phyloP scores from a whole-genome alignment of 1,140 invertebrate genomes.

The Orussus abietinus region DNA sequence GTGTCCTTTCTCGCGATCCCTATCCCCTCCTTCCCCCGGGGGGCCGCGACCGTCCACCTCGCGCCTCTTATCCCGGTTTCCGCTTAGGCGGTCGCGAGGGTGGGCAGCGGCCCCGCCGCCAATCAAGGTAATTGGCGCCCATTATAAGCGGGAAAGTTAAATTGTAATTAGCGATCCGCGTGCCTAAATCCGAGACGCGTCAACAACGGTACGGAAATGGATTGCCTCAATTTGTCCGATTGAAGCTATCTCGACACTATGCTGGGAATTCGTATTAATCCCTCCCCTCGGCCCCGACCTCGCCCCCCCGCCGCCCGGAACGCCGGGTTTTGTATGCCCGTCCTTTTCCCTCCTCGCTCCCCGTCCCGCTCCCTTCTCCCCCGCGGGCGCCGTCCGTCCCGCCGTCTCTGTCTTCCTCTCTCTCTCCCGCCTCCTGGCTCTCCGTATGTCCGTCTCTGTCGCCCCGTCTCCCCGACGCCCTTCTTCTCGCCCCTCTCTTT shows the following conservation, averaged over 20 bases:
- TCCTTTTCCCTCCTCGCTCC: too few species aligned
- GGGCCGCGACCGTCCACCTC: too few species aligned
- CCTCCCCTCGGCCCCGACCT: conserved; percentile 14
- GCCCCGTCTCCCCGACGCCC: conserved; percentile 7
- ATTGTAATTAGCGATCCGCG: conserved; percentile 29
- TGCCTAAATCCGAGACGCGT: conserved; percentile 18
- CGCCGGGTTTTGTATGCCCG: too few species aligned
- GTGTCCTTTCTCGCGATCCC: too few species aligned
- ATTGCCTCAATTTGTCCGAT: conserved; percentile 44
- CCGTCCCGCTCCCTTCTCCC: too few species aligned
- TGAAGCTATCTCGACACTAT: conserved; percentile 44
- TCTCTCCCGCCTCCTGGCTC: conserved; percentile 9
- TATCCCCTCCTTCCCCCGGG: too few species aligned
- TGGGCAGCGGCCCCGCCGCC: too few species aligned
- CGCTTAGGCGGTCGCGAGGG: too few species aligned
- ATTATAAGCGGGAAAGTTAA: conserved; percentile 20
- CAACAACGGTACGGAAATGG: conserved; percentile 26
- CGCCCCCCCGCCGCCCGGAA: conserved; percentile 1
- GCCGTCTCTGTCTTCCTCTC: not conserved
- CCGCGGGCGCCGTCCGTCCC: too few species aligned
- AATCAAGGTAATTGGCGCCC: not conserved
- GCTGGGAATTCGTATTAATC: conserved; percentile 44
- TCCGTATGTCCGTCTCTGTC: conserved; percentile 1
- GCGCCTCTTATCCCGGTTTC: too few species aligned
- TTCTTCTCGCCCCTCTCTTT: not conserved